A percentile compares a stretch with the other conserved stretches of the same genome.
These are phyloP conservation scores for Geotrupes spiniger DNA, from an alignment of 2,888 invertebrate genomes.

Conservation along the genomic window DNA sequence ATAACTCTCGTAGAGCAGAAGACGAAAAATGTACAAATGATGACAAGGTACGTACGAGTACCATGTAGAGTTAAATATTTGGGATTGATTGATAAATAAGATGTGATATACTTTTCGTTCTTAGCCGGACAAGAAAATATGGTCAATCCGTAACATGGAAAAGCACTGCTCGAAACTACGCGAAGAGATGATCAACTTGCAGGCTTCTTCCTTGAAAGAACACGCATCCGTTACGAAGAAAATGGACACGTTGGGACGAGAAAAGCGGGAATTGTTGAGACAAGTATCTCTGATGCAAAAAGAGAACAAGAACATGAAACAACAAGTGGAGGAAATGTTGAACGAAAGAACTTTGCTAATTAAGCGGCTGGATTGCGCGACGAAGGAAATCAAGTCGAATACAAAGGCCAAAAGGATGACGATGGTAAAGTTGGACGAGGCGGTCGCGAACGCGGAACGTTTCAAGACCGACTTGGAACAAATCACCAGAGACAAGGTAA, in stretches of 20 bases:
- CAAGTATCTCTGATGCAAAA: conserved; percentile 35
- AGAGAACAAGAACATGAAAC: conserved; percentile 41
- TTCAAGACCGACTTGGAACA: conserved; percentile 35
- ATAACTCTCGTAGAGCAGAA: not conserved
- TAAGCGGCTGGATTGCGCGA: conserved; percentile 40
- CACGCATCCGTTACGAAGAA: conserved; percentile 38
- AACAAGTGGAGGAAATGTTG: conserved; percentile 42
- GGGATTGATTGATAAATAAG: too few relatives aligned
- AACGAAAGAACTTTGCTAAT: conserved; percentile 38
- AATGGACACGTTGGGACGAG: conserved; percentile 36
- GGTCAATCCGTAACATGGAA: conserved; percentile 19
- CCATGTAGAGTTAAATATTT: not conserved
- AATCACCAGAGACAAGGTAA: conserved; percentile 37
- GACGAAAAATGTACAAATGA: not conserved
- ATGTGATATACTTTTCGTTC: too few relatives aligned
- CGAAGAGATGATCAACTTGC: conserved; percentile 37
- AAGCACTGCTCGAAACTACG: conserved; percentile 33
- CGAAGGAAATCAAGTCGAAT: conserved; percentile 41
- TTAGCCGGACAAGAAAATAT: not conserved
- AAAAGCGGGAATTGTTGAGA: conserved; percentile 39
- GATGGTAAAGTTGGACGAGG: conserved; percentile 41
- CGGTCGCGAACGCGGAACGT: conserved; percentile 26
- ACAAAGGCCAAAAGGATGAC: conserved; percentile 41
- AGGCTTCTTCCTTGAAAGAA: conserved; percentile 38
- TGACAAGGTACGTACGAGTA: not conserved